Conservation (phyloP, 1,140 invertebrate genomes). For the Cydia amplana region DNA sequence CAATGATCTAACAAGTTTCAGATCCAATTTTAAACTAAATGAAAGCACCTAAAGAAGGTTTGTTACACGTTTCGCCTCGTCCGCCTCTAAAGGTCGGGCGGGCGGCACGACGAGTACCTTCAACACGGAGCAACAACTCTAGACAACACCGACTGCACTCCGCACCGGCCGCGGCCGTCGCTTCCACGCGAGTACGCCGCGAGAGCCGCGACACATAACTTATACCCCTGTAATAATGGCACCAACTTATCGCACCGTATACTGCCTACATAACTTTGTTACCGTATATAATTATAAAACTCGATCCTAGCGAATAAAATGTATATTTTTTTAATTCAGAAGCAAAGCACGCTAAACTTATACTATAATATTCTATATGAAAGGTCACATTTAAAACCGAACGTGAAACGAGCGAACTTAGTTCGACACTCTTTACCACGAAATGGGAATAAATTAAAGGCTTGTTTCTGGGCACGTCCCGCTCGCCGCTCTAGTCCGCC, state of each 20-base stretch:
- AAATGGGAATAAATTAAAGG: conserved; percentile 74
- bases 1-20: neutral
- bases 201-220: conserved; percentile 54
- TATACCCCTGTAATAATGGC: conserved; percentile 79
- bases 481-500: conserved; percentile 52
- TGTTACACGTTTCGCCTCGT: neutral
- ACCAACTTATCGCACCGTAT: conserved; percentile 79
- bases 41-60: neutral
- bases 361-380: conserved; percentile 72
- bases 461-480: conserved; percentile 57
- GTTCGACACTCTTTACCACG: conserved; percentile 68
- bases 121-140: neutral
- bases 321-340: conserved; percentile 77
- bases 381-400: conserved; percentile 68
- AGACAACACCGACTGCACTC: neutral
- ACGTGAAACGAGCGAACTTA: conserved; percentile 69
- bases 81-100: too few species aligned
- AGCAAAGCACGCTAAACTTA: conserved; percentile 79
- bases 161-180: too few species aligned
- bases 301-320: conserved; percentile 74
- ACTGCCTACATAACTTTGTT: conserved; percentile 79
- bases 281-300: conserved; percentile 75
- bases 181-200: too few species aligned
- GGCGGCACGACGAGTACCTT: too few species aligned
- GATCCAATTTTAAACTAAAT: neutral